Evolutionary conservation across 2,113 vertebrate genomes (phyloP).

Genomic region (Butorides virescens): DNA sequence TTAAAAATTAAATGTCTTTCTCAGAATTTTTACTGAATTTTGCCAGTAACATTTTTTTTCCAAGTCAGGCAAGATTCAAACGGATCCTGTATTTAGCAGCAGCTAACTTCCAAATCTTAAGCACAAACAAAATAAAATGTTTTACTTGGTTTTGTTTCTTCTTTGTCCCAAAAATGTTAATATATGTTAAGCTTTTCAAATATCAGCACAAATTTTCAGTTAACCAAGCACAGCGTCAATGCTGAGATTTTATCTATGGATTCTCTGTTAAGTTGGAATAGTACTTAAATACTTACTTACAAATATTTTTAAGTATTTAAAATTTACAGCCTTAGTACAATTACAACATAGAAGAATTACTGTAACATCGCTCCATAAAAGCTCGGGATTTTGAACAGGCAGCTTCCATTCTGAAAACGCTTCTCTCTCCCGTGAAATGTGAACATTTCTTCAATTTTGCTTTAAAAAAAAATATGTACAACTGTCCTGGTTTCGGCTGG

Average conservation of each 20-base stretch:
- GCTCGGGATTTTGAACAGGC: background rate
- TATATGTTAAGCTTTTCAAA: background rate
- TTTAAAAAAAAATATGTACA: background rate
- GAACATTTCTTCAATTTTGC: background rate
- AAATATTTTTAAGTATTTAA: background rate
- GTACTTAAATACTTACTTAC: background rate
- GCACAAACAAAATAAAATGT: background rate
- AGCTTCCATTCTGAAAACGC: background rate
- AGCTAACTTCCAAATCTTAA: background rate
- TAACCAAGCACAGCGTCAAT: background rate
- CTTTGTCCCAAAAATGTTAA: background rate
- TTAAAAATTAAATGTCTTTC: background rate
- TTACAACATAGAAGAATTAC: background rate
- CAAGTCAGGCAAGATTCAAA: background rate
- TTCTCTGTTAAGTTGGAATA: background rate
- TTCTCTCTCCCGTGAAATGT: background rate
- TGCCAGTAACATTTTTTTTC: background rate
- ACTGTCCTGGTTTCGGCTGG: no score
- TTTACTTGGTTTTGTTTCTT: background rate
- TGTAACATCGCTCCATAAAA: background rate
- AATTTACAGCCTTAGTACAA: background rate
- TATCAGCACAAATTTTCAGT: background rate
- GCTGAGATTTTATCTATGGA: background rate
- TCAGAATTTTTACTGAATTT: background rate
- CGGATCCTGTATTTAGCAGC: background rate